phyloP scores from a whole-genome alignment of 2,113 vertebrate genomes.

The Sapayoa aenigma region DNA sequence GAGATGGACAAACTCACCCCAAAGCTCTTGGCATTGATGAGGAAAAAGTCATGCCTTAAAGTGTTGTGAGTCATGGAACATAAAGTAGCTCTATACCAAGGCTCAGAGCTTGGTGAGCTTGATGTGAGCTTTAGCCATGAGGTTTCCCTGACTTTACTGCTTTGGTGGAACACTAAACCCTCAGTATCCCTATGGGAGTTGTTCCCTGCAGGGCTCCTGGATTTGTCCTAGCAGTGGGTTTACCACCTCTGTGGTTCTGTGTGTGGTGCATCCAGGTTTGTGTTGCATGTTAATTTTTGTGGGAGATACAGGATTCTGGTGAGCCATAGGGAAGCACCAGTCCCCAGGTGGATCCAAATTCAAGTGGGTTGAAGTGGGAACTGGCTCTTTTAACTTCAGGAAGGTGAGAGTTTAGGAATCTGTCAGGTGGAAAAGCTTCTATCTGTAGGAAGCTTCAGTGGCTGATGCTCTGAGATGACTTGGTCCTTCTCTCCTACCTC shows the following conservation, averaged over 20 bases:
- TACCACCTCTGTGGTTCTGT: background rate
- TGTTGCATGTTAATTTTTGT: fast-evolving
- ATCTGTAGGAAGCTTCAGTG: background rate
- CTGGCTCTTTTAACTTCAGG: background rate
- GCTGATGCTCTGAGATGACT: fast-evolving
- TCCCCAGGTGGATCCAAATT: background rate
- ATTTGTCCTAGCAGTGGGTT: background rate
- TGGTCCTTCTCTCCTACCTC: background rate
- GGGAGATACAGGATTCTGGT: background rate
- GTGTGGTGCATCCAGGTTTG: fast-evolving
- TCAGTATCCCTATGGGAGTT: background rate
- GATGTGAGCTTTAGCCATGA: background rate
- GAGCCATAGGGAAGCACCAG: background rate
- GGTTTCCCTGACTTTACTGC: background rate
- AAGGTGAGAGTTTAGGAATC: background rate
- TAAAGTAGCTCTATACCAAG: background rate
- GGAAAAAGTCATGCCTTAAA: background rate
- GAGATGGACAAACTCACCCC: background rate
- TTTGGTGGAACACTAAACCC: background rate
- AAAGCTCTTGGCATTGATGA: background rate
- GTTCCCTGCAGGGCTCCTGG: background rate
- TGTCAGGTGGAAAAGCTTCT: background rate
- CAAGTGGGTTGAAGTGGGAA: background rate
- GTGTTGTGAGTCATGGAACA: background rate
- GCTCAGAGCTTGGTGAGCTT: background rate